Evolutionary conservation across 2,113 vertebrate genomes (phyloP), one percentile per base, ranked within the genome.

Genomic region (Uropsilus gracilis): DNA sequence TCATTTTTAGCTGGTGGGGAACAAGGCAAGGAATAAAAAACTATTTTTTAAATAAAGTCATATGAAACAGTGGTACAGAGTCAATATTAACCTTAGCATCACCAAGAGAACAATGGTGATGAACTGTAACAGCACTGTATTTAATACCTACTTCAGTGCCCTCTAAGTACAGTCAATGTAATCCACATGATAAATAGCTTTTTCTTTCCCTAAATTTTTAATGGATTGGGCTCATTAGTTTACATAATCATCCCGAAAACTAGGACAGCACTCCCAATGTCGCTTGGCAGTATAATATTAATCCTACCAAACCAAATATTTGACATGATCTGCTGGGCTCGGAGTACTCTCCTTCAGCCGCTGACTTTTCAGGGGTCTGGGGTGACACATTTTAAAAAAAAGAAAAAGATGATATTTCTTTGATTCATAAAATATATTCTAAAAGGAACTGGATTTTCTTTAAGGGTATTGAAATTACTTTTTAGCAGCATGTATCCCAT

Each of bases 141-240:
- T 90, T 96, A 75, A 86, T 55, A 94, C 77, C 89, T 71, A 89
- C 75, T 90, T 90, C 59, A 57, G 39, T 55, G 50, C 61, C 73
- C 78, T 89, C 88, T 50, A 94, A 94, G 44, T 55, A 57, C 3
- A 93, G 89, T 37, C 69, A 64, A 13, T 82, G 48, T n/a, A 94
- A 95, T 68, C 59, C 78, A 94, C 78, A 91, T 95, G 94, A 97
- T 87, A 93, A 96, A 97, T 95, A 89, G 96, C 78, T 26, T 94
- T 94, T 93, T 91, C 86, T 89, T 76, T 78, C 61, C 69, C 76
- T 91, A 85, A 94, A 86, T 42, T 73, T 93, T 90, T 89, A 97
- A 95, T 82, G 87, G 94, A 97, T 64, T 63, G 85, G 83, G 89
- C 93, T 97, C 97, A 97, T 97, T 97, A 96, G 93, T 82, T 97